Evolutionary conservation across 2,113 vertebrate species (phyloP), one percentile per base, ranked within the genome.

Genomic region (Aphyosemion australe): DNA sequence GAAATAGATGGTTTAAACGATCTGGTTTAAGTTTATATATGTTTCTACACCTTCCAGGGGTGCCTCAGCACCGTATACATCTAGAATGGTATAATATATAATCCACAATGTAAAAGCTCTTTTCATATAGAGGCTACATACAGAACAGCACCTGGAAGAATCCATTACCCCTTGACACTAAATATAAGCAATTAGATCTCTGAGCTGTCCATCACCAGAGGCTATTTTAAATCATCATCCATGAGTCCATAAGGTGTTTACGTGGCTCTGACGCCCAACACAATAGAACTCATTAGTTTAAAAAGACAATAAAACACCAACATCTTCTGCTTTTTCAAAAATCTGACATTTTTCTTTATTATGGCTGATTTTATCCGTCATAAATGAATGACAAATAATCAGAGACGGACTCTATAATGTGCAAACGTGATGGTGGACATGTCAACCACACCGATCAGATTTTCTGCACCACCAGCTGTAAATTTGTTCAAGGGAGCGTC

Each of bases 161-260:
- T 68, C 81, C 72, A 87, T 84, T 79, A 80, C 65, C 73, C 58
- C 56, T 61, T 31, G 64, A 58, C 58, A 31, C 19, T 14, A 47
- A 31, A 70, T 39, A 64, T 51, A 65, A 61, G 71, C 61, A 70
- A 80, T 80, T 66, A 81, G 43, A 47, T 72, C 45, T 34, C 53
- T 77, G 75, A 71, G 70, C 71, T 19, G 42, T 70, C 77, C 63
- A 74, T 83, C 69, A 81, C 62, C 63, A 13, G n/a, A 41, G 43
- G 69, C 63, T 50, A 51, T 65, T 68, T 71, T 13, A 70, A 43
- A 69, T 43, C 61, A 52, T 61, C 69, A 34, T 21, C 20, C 53
- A 45, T 43, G 37, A 67, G 53, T 32, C 8, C 5, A 50, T 65
- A 39, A 72, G 63, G 68, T 48, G 70, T 78, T 61, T n/a, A 53